Percentiles rank a stretch among this genome's conserved stretches.
Conservation (phyloP, 2,888 invertebrate species). For the Harpalus rufipes region DNA sequence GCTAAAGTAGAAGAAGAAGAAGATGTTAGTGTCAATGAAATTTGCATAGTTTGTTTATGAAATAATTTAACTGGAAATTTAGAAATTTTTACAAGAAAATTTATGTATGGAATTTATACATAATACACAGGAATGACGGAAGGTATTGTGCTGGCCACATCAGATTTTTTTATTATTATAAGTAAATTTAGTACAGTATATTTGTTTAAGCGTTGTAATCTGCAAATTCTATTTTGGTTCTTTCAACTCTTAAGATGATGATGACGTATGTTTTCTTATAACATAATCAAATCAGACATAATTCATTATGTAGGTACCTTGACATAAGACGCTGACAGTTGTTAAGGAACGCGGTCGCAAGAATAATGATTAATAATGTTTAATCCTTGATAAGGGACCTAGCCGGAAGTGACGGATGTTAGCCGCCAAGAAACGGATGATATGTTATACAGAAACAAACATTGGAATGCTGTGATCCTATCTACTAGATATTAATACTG, state of each 20-base stretch:
- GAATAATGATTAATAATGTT: conserved; percentile 60
- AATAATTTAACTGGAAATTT: too few species aligned
- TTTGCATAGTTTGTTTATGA: too few species aligned
- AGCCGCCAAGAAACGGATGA: conserved; percentile 30
- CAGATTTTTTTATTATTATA: too few species aligned
- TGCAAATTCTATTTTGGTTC: not conserved
- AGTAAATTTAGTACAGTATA: too few species aligned
- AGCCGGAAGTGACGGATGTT: conserved; percentile 36
- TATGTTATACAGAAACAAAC: conserved; percentile 41
- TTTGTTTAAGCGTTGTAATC: too few species aligned
- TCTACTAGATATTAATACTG: conserved; percentile 1
- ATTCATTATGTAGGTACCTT: conserved; percentile 34
- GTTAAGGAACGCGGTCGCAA: conserved; percentile 35
- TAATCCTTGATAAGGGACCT: conserved; percentile 55
- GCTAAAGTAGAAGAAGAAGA: too few species aligned
- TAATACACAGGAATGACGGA: too few species aligned
- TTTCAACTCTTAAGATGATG: not conserved
- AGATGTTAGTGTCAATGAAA: too few species aligned
- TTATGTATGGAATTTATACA: too few species aligned
- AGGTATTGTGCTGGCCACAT: too few species aligned
- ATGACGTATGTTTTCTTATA: conserved; percentile 10
- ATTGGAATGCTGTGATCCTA: conserved; percentile 39
- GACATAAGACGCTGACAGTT: conserved; percentile 60
- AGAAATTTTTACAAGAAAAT: too few species aligned
- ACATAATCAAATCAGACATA: conserved; percentile 48